Evolutionary conservation across 2,797 vertebrate genomes (phyloP).

Genomic region (Poecilia picta): DNA sequence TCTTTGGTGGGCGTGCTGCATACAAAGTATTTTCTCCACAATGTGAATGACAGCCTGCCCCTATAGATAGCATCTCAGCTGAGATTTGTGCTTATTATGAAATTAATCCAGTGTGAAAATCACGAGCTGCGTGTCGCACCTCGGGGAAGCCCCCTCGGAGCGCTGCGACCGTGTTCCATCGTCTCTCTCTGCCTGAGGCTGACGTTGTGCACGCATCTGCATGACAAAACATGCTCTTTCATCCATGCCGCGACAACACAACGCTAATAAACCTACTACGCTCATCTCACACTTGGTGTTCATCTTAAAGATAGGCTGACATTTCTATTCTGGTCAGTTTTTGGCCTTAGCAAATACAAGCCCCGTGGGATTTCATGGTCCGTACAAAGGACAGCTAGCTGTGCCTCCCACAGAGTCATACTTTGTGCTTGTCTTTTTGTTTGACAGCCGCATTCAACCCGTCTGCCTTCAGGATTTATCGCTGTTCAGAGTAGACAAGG

Average conservation of each 20-base stretch:
- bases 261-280: conserved; percentile 42
- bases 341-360: conserved; percentile 39
- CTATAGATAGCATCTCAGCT: conserved; percentile 29
- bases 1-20: not conserved
- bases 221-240: conserved; percentile 59
- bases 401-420: conserved; percentile 27
- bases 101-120: conserved; percentile 70
- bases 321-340: conserved; percentile 49
- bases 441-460: conserved; percentile 38
- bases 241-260: conserved; percentile 36
- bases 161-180: conserved; percentile 45
- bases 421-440: conserved; percentile 20
- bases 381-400: conserved; percentile 47
- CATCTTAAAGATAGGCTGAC: conserved; percentile 46
- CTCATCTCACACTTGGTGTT: conserved; percentile 46
- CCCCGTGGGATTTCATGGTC: conserved; percentile 51
- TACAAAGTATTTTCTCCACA: not conserved
- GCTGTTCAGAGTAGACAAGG: conserved; percentile 61
- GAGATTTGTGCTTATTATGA: conserved; percentile 55
- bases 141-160: conserved; percentile 60
- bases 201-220: conserved; percentile 45
- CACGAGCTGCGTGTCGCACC: conserved; percentile 51
- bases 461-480: conserved; percentile 45
- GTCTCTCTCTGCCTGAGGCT: conserved; percentile 43
- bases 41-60: conserved; percentile 15